These are phyloP conservation scores for Sardinella longiceps DNA, from an alignment of 2,797 vertebrate genomes.

Conservation along the genomic window DNA sequence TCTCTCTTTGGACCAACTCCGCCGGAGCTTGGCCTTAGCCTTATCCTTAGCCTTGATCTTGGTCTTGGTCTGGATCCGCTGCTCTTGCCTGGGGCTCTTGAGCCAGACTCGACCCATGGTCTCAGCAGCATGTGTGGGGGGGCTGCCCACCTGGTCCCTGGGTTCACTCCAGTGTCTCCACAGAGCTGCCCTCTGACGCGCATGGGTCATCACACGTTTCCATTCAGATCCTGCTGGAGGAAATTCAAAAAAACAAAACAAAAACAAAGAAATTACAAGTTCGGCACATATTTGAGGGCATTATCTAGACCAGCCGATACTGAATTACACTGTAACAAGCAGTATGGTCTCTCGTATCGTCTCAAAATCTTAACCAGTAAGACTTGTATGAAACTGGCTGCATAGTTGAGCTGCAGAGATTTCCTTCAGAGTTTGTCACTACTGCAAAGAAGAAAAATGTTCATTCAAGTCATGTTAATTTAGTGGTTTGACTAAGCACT, in stretches of 20 bases:
- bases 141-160: constrained; percentile 64
- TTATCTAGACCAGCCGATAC: constrained; percentile 11
- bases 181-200: constrained; percentile 62
- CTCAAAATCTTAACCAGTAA: background rate
- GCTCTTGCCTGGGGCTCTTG: constrained; percentile 57
- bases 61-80: constrained; percentile 1
- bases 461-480: background rate
- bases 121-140: constrained; percentile 66
- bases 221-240: constrained; percentile 64
- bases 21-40: constrained; percentile 59
- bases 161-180: constrained; percentile 60
- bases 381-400: background rate
- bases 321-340: background rate
- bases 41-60: constrained; percentile 62
- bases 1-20: constrained; percentile 54
- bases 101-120: constrained; percentile 76
- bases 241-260: constrained; percentile 51
- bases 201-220: constrained; percentile 67
- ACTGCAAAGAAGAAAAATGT: background rate
- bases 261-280: constrained; percentile 45
- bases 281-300: background rate
- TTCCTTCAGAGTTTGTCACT: background rate
- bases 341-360: background rate
- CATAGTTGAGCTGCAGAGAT: background rate
- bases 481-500: constrained; percentile 16